Base-by-base conservation (phyloP, 2,888 invertebrate genomes). In the Drosophila pseudotalamancana region DNA sequence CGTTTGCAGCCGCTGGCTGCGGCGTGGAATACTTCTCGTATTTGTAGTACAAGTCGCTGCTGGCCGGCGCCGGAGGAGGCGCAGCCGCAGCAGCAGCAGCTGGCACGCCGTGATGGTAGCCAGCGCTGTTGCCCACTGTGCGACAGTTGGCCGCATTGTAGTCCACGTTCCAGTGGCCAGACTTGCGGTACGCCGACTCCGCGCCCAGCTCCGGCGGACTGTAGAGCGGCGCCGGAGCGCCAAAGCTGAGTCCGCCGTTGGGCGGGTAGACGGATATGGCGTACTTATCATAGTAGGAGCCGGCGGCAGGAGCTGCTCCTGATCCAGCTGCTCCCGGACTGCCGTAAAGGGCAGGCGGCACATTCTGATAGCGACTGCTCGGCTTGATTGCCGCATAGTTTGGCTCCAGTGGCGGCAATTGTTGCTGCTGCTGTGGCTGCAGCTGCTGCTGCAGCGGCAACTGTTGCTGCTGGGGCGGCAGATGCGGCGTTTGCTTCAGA, bases 271-370 rank as follows among this genome's bases (percentile, higher is more conserved):
- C 59, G 5, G 86, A 74, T 81, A 89, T 80, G 18, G 69, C 59
- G 4, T 89, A 89, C 48, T 90, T 88, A 31, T 88, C 89, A 9
- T 88, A 88, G 40, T 88, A 87, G 3, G 59, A 21, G 3, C 59
- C 60, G 0, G 56, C 49, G 6, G 11, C 6, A 0, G 29, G 18
- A 14, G 21, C 46, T 6, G 51, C 25, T 1, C 59, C 51, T 0
- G 49, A 2, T 35, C 46, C 12, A 9, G 56, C 18, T 16, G 48
- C n/a, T 14, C 40, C 3, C n/a, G 40, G 50, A 32, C n/a, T 57
- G 23, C 66, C 45, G 18, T 65, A 35, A 32, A 32, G 12, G 19
- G 27, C 21, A 18, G 40, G 12, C 1, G 60, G 35, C 51, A 76
- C 53, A n/a, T 40, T 65, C 18, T 63, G 78, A 8, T 78, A 87